Evolutionary conservation across 2,888 invertebrate species (phyloP).

Genomic region (Parasteatoda lunata): DNA sequence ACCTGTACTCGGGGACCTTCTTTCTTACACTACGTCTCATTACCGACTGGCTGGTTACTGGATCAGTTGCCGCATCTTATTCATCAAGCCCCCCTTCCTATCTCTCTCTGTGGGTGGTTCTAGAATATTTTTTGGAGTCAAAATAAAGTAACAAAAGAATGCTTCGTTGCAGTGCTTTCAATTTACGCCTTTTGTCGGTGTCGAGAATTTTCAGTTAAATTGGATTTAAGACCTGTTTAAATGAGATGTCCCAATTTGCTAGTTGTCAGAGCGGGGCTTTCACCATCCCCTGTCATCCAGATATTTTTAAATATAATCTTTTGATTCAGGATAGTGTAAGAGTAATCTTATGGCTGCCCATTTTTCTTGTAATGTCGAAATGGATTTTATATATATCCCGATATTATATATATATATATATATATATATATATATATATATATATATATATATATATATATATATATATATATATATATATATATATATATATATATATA

Average conservation of each 20-base stretch:
- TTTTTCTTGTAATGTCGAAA: too few species aligned
- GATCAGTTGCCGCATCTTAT: not conserved
- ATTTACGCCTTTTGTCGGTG: not conserved
- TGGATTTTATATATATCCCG: too few species aligned
- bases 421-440: too few species aligned
- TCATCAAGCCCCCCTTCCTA: not conserved
- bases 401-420: too few species aligned
- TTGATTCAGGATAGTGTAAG: too few species aligned
- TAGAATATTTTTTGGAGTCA: not conserved
- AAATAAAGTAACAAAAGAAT: not conserved
- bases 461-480: too few species aligned
- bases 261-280: not conserved
- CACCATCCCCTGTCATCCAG: too few species aligned
- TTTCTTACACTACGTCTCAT: conserved; percentile 61
- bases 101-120: not conserved
- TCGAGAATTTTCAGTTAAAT: not conserved
- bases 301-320: too few species aligned
- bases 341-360: too few species aligned
- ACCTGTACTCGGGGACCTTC: not conserved
- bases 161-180: not conserved
- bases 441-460: too few species aligned
- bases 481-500: too few species aligned
- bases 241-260: not conserved
- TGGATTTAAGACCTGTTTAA: not conserved
- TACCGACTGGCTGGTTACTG: conserved; percentile 32